Evolutionary conservation across 2,113 vertebrate species (phyloP).

Genomic region (Todiramphus chloris): DNA sequence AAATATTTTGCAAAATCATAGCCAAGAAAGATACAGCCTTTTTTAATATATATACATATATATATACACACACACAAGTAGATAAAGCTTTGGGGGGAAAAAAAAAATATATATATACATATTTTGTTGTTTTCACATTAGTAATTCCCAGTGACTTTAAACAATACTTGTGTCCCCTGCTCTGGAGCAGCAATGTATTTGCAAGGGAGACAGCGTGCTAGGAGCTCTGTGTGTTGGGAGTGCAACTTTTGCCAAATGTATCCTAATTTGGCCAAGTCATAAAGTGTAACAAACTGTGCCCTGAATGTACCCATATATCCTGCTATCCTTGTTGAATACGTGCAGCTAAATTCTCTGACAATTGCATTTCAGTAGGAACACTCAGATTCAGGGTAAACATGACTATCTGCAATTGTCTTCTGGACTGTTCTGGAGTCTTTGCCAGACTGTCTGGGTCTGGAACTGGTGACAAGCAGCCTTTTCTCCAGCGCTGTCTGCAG

Average conservation of each 20-base stretch:
- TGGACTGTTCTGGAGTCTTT: neutral
- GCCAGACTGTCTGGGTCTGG: neutral
- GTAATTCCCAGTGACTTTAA: neutral
- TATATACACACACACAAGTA: neutral
- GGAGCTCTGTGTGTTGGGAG: neutral
- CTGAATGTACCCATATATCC: neutral
- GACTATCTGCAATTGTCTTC: neutral
- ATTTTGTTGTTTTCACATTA: fast-evolving
- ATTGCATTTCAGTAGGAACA: neutral
- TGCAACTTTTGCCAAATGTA: neutral
- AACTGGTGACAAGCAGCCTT: neutral
- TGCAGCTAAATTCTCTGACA: neutral
- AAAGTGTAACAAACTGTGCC: neutral
- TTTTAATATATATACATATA: too few relatives aligned
- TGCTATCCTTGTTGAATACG: neutral
- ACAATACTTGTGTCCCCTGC: neutral
- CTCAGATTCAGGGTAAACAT: neutral
- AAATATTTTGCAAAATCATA: neutral
- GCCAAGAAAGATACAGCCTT: neutral
- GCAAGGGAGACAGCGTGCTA: neutral
- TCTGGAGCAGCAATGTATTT: neutral
- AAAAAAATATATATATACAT: neutral
- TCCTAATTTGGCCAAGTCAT: neutral
- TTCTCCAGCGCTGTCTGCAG: neutral
- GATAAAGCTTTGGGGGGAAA: neutral